Evolutionary conservation across 2,888 invertebrate genomes (phyloP).

Genomic region (Kryphioiulus occultus): DNA sequence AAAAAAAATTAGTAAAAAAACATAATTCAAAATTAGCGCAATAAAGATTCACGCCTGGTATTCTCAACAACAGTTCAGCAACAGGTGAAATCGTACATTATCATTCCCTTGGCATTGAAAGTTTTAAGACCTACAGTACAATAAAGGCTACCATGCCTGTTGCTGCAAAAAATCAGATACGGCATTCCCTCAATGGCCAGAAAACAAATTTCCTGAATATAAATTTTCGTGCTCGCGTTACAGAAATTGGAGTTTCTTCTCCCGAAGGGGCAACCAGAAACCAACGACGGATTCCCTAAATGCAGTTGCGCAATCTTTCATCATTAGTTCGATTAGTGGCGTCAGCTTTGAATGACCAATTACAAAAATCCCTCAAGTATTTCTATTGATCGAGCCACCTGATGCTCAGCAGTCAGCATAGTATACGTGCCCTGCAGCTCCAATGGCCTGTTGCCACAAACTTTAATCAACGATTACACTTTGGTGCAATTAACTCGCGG

Average conservation of each 20-base stretch:
- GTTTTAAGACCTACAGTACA: no score
- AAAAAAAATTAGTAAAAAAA: no score
- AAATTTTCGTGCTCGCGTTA: not conserved
- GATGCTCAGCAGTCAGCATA: no score
- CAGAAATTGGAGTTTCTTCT: not conserved
- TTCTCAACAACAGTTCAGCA: no score
- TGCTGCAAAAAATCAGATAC: no score
- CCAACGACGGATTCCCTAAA: not conserved
- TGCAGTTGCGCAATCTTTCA: not conserved
- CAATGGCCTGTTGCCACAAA: not conserved
- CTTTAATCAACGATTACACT: not conserved
- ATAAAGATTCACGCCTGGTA: no score
- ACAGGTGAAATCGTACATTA: no score
- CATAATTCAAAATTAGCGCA: no score
- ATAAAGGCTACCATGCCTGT: no score
- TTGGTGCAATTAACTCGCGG: not conserved
- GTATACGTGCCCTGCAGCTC: not conserved
- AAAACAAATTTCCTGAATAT: not conserved
- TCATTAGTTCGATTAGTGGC: not conserved
- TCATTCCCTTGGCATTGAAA: no score
- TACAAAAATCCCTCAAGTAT: not conserved
- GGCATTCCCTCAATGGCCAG: no score
- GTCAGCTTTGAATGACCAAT: not conserved
- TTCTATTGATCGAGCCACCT: not conserved
- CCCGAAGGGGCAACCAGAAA: not conserved